phyloP scores from a whole-genome alignment of 2,888 invertebrate genomes.

The Hydraecia micacea region DNA sequence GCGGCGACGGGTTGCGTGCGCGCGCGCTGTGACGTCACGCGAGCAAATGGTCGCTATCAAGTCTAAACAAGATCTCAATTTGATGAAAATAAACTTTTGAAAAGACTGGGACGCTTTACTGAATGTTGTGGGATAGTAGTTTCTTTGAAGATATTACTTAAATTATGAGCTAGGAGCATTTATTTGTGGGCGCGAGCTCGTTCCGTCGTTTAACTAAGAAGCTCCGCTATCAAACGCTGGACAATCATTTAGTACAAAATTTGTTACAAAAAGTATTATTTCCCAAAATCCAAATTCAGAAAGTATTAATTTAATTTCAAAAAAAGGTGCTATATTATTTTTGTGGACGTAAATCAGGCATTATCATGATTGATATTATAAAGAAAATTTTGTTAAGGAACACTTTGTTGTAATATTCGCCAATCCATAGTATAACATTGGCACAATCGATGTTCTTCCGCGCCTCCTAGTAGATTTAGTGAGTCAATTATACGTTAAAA shows the following conservation, averaged over 20 bases:
- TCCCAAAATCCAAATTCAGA: constrained; percentile 87
- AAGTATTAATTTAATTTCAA: constrained; percentile 87
- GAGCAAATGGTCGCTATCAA: constrained; percentile 82
- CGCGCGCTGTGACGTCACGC: constrained; percentile 64
- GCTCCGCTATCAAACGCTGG: constrained; percentile 80
- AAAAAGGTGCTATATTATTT: constrained; percentile 80
- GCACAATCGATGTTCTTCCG: constrained; percentile 86
- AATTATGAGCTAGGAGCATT: constrained; percentile 90
- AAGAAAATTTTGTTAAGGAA: constrained; percentile 63
- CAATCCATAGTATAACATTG: constrained; percentile 71
- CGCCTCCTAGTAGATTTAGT: constrained; percentile 78
- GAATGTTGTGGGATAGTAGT: constrained; percentile 90
- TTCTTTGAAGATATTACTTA: constrained; percentile 89
- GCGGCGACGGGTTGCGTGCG: constrained; percentile 66
- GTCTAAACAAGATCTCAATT: constrained; percentile 90
- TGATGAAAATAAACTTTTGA: constrained; percentile 90
- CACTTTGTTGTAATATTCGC: constrained; percentile 64
- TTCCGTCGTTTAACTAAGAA: constrained; percentile 74
- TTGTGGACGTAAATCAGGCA: constrained; percentile 75
- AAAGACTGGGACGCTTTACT: constrained; percentile 91
- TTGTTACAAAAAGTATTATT: constrained; percentile 88
- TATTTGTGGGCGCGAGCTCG: constrained; percentile 81
- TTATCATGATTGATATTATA: constrained; percentile 73
- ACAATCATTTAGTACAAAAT: constrained; percentile 88
- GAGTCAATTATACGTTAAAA: constrained; percentile 77